Percentiles rank a stretch among this genome's conserved stretches.
phyloP scores from a whole-genome alignment of 2,888 invertebrate species.

The Panorpa germanica region DNA sequence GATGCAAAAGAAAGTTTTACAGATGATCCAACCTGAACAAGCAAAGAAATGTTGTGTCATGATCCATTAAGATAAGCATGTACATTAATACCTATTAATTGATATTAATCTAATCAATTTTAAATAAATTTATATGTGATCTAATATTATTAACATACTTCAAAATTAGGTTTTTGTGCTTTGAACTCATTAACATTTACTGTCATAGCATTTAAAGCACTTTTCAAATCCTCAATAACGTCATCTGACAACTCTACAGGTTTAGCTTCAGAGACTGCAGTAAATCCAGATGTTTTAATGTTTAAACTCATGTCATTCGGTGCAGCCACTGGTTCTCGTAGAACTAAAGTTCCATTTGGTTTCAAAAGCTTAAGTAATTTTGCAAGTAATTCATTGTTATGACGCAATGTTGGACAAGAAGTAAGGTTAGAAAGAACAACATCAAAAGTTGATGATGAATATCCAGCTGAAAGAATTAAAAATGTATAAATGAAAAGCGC shows the following conservation, averaged over 20 bases:
- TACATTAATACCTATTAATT: neutral
- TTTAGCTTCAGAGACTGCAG: no score
- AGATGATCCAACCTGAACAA: slow-evolving; percentile 34
- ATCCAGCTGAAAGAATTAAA: slow-evolving; percentile 26
- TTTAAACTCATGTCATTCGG: slow-evolving; percentile 25
- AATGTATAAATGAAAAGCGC: slow-evolving; percentile 3
- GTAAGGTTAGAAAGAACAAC: slow-evolving; percentile 33
- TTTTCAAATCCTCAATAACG: slow-evolving; percentile 15
- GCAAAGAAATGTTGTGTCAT: slow-evolving; percentile 3
- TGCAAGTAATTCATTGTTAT: slow-evolving; percentile 25
- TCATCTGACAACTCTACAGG: slow-evolving; percentile 17
- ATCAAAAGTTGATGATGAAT: slow-evolving; percentile 38
- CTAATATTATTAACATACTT: slow-evolving; percentile 23
- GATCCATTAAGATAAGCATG: slow-evolving; percentile 5
- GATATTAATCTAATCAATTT: slow-evolving; percentile 1
- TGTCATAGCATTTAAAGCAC: slow-evolving; percentile 13
- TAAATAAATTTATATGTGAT: slow-evolving; percentile 5
- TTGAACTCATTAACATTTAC: slow-evolving; percentile 19
- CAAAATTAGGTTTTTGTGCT: slow-evolving; percentile 49
- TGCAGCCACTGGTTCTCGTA: slow-evolving; percentile 25
- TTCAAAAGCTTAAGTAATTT: slow-evolving; percentile 39
- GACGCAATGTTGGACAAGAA: slow-evolving; percentile 21
- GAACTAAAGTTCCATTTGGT: slow-evolving; percentile 37
- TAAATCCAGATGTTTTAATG: slow-evolving; percentile 45
- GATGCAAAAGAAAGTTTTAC: slow-evolving; percentile 29